These are phyloP conservation scores for Phrynocephalus vlangalii DNA, from an alignment of 2,797 vertebrate species.

Conservation along the genomic window DNA sequence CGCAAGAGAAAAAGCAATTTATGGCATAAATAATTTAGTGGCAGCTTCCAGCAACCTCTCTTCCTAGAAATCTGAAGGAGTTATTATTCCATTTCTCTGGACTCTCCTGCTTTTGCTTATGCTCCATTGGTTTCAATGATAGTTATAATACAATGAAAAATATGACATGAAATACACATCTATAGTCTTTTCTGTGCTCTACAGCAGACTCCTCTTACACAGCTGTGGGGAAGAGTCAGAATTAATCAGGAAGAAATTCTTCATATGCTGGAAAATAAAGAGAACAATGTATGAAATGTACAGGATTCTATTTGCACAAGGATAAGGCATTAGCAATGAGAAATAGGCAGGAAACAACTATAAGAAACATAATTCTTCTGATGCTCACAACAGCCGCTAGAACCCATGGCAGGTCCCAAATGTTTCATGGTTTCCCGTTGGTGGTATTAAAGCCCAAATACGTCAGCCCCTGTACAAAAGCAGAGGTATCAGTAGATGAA, in stretches of 20 bases:
- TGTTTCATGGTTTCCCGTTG: constrained; percentile 15
- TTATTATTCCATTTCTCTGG: constrained; percentile 58
- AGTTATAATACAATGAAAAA: constrained; percentile 57
- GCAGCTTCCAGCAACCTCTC: constrained; percentile 47
- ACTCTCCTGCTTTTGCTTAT: constrained; percentile 50
- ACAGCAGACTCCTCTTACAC: not conserved
- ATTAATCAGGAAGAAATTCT: constrained; percentile 3
- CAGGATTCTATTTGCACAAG: not conserved
- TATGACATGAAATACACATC: constrained; percentile 34
- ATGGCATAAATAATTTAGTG: constrained; percentile 56
- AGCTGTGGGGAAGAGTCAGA: constrained; percentile 24
- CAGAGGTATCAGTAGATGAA: not conserved
- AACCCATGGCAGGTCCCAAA: rapidly evolving
- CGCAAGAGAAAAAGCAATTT: constrained; percentile 49
- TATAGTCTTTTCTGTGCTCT: constrained; percentile 34
- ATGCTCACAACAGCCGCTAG: not conserved
- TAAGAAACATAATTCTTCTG: not conserved
- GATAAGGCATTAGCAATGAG: constrained; percentile 12
- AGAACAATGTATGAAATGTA: not conserved
- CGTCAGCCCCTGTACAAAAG: not conserved
- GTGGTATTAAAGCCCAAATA: not conserved
- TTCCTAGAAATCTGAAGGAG: constrained; percentile 48
- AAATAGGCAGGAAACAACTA: not conserved
- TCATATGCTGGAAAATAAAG: not conserved
- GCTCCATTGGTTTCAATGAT: constrained; percentile 49